A percentile compares a stretch with the other conserved stretches of the same genome.
Evolutionary conservation across 2,797 vertebrate genomes (phyloP).

Genomic region (Syndactyla subalaris): DNA sequence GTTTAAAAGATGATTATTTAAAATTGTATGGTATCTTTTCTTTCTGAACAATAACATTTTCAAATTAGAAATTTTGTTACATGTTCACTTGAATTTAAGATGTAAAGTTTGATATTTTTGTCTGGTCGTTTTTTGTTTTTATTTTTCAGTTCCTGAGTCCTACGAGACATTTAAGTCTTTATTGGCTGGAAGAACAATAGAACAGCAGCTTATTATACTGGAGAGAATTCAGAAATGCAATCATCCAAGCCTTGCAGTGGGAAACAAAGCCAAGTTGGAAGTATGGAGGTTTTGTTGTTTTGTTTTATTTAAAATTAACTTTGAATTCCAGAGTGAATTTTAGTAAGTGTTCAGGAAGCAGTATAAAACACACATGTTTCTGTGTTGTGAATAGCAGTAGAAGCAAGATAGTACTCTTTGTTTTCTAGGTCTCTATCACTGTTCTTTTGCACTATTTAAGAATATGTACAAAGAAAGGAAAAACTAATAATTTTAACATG

Average conservation of each 20-base stretch:
- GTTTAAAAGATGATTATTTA: background rate
- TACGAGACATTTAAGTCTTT: conserved; percentile 80
- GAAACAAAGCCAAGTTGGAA: conserved; percentile 92
- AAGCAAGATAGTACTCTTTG: background rate
- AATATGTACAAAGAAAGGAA: background rate
- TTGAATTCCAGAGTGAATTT: background rate
- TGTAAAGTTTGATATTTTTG: background rate
- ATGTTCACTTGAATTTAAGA: background rate
- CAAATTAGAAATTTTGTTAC: background rate
- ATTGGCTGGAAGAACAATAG: conserved; percentile 79
- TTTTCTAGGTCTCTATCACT: background rate
- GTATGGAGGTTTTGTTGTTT: conserved; percentile 67
- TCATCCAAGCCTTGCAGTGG: conserved; percentile 89
- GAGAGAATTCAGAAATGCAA: conserved; percentile 91
- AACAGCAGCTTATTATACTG: conserved; percentile 87
- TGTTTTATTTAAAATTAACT: background rate
- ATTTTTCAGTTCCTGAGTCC: conserved; percentile 84
- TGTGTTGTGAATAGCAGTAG: background rate
- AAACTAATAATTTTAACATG: background rate
- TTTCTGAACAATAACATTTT: background rate
- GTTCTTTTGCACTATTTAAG: background rate
- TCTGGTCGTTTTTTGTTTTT: background rate
- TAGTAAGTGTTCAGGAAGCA: background rate
- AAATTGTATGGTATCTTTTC: background rate
- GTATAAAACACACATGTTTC: background rate